Percentiles rank a stretch among this genome's conserved stretches.
Evolutionary conservation across 2,888 invertebrate species (phyloP).

Genomic region (Scrobipalpa atriplicella): DNA sequence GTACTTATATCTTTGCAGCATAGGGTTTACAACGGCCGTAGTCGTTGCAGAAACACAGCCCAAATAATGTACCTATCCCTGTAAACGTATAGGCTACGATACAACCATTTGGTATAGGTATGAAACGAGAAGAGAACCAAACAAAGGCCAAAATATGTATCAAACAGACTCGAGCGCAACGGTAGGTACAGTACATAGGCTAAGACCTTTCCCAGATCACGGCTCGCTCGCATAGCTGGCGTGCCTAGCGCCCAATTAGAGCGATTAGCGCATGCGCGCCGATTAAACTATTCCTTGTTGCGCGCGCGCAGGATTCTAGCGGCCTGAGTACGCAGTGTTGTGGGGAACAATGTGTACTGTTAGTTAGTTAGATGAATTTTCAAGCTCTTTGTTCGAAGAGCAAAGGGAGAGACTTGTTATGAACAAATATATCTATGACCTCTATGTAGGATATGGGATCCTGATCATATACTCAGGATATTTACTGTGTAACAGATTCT

Average conservation of each 20-base stretch:
- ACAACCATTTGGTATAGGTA: too few relatives aligned
- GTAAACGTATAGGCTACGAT: too few relatives aligned
- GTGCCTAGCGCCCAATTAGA: constrained; percentile 48
- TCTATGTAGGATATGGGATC: too few relatives aligned
- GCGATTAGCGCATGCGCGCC: constrained; percentile 50
- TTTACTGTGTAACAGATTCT: too few relatives aligned
- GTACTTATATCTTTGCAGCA: too few relatives aligned
- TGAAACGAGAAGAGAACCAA: too few relatives aligned
- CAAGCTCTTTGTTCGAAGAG: constrained; percentile 1
- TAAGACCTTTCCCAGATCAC: constrained; percentile 32
- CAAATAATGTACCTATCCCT: too few relatives aligned
- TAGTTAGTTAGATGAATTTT: constrained; percentile 1
- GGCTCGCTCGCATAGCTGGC: constrained; percentile 36
- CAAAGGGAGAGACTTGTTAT: neutral
- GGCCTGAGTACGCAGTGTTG: neutral
- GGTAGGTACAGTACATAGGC: too few relatives aligned
- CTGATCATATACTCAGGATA: too few relatives aligned
- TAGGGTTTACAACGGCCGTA: too few relatives aligned
- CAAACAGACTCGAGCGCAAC: neutral
- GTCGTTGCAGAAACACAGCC: too few relatives aligned
- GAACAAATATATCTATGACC: too few relatives aligned
- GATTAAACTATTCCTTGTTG: constrained; percentile 40
- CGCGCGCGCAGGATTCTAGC: neutral
- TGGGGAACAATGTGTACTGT: constrained; percentile 11
- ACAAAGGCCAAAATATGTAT: neutral